Evolutionary conservation across 2,888 invertebrate genomes (phyloP), one percentile per base, ranked within the genome.

Genomic region (Agrotis segetum): DNA sequence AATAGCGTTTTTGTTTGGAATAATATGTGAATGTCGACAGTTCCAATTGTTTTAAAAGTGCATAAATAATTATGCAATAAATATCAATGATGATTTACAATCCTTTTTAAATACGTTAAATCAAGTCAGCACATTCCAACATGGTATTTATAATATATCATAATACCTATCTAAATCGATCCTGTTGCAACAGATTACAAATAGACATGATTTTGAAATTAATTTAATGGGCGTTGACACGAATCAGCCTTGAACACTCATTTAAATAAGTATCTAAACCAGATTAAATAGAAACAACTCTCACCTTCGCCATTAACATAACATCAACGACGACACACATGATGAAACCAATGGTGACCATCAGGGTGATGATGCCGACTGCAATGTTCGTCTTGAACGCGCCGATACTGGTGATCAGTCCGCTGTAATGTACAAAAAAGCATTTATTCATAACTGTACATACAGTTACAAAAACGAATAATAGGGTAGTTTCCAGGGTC

Each of bases 261-360:
- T 44, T 29, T 55, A n/a, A 13, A 55, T 21, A n/a, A 13, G 47
- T 21, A 56, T 56, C 34, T 24, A 47, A 74, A 66, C 40, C 40
- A 66, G 46, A 34, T 69, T 21, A 46, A 2, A 29, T 29, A 14
- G 34, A 11, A 50, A 61, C 21, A 65, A 16, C 24, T 21, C 71
- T 89, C 97, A 99, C 99, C 98, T 99, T 99, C 59, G 98, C 97
- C 85, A 99, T 97, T 86, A 99, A 96, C 92, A 99, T 96, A 81
- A 99, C 95, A 92, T 98, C 98, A 66, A 97, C 97, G 56, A 97
- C 97, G 49, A 98, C 98, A 70, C 98, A 97, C 40, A 97, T 94
- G 81, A 97, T 97, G 95, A 98, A 99, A 59, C 98, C 97, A 79
- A 97, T 94, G 49, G 99, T 98, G 85, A 99, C 97, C 67, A 98